These are phyloP conservation scores for Tipula unca DNA, from an alignment of 2,888 invertebrate genomes.

Conservation along the genomic window DNA sequence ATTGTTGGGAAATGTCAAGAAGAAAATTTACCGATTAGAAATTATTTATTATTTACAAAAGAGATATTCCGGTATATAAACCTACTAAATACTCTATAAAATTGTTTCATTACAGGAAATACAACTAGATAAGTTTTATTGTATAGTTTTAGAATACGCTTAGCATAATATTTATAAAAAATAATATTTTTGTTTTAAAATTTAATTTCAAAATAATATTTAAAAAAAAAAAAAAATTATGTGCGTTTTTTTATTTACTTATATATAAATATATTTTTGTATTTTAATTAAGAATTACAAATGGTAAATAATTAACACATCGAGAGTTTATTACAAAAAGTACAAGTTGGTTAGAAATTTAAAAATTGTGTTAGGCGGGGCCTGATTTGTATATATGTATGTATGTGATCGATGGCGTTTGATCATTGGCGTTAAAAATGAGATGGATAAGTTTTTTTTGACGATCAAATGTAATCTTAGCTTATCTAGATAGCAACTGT, in stretches of 20 bases:
- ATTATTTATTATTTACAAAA: not conserved
- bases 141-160: not conserved
- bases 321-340: not conserved
- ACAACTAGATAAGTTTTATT: not conserved
- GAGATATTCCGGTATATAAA: not conserved
- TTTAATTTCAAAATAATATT: not conserved
- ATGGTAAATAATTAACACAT: not conserved
- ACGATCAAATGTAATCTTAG: too few species aligned
- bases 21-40: not conserved
- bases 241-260: not conserved
- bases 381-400: too few species aligned
- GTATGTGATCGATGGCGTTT: too few species aligned
- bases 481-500: too few species aligned
- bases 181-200: not conserved
- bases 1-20: not conserved
- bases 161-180: constrained; percentile 15
- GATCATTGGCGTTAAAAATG: too few species aligned
- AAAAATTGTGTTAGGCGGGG: too few species aligned
- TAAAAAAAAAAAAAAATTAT: not conserved
- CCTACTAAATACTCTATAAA: not conserved
- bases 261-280: not conserved
- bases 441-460: too few species aligned
- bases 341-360: not conserved
- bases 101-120: not conserved
- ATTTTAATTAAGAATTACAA: not conserved